Conservation (phyloP, 2,797 vertebrate genomes). For the Eurystomus glaucurus region DNA sequence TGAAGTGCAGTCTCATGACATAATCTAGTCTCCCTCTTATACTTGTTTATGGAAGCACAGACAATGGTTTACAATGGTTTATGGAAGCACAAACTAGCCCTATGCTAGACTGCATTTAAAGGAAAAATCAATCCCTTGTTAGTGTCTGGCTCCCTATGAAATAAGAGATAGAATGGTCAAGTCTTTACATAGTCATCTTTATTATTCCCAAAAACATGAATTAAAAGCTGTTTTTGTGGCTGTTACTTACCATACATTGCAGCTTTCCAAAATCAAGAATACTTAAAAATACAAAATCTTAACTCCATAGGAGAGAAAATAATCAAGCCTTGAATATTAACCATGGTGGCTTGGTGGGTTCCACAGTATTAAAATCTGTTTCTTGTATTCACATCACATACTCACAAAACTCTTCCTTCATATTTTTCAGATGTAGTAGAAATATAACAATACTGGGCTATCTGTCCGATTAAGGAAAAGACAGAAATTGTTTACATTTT, state of each 20-base stretch:
- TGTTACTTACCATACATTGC: not conserved
- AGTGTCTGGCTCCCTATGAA: not conserved
- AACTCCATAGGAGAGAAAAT: not conserved
- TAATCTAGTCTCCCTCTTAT: not conserved
- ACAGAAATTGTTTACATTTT: constrained; percentile 15
- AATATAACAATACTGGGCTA: not conserved
- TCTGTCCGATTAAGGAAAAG: not conserved
- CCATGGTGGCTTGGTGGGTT: not conserved
- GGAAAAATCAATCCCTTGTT: not conserved
- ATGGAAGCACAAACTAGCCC: not conserved
- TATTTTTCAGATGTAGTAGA: not conserved
- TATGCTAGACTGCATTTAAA: not conserved
- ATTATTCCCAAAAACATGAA: not conserved
- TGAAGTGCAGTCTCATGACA: not conserved
- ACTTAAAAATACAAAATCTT: not conserved
- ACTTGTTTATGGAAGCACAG: not conserved
- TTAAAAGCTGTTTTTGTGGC: not conserved
- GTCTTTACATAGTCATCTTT: not conserved
- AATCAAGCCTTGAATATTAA: not conserved
- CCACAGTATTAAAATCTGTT: not conserved
- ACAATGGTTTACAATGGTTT: too few species aligned
- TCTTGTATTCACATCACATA: not conserved
- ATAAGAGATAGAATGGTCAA: not conserved
- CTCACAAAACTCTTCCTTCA: not conserved
- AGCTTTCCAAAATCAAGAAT: not conserved